Conservation (phyloP, 1,140 invertebrate genomes). For the Laupala kohalensis region DNA sequence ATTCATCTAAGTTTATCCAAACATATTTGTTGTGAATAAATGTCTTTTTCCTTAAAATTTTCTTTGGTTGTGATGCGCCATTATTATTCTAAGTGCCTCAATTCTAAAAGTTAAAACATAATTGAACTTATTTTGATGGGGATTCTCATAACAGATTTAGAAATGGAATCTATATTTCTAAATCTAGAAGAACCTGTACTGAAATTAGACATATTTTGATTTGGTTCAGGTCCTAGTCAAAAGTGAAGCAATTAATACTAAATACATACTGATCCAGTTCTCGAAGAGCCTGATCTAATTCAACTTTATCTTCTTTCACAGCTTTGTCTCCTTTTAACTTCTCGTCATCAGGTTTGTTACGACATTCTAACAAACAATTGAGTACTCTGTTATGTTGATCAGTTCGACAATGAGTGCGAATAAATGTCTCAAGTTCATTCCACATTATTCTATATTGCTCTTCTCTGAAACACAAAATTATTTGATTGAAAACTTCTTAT, state of each 20-base stretch:
- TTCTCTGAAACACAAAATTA: conserved; percentile 35
- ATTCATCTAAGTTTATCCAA: no score
- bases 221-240: no score
- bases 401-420: conserved; percentile 58
- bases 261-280: conserved; percentile 41
- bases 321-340: conserved; percentile 32
- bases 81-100: no score
- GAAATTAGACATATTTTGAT: neutral
- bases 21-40: no score
- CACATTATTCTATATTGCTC: conserved; percentile 86
- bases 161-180: no score
- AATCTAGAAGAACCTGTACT: no score
- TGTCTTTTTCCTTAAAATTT: no score
- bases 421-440: conserved; percentile 72
- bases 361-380: conserved; percentile 70
- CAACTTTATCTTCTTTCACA: conserved; percentile 42
- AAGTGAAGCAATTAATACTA: neutral
- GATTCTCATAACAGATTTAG: no score
- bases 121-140: no score
- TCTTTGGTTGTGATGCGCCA: no score
- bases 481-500: neutral
- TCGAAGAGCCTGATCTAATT: conserved; percentile 42
- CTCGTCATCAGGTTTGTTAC: conserved; percentile 34
- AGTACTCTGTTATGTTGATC: conserved; percentile 63
- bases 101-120: no score